phyloP scores from a whole-genome alignment of 2,113 vertebrate genomes.

The Asarcornis scutulata region DNA sequence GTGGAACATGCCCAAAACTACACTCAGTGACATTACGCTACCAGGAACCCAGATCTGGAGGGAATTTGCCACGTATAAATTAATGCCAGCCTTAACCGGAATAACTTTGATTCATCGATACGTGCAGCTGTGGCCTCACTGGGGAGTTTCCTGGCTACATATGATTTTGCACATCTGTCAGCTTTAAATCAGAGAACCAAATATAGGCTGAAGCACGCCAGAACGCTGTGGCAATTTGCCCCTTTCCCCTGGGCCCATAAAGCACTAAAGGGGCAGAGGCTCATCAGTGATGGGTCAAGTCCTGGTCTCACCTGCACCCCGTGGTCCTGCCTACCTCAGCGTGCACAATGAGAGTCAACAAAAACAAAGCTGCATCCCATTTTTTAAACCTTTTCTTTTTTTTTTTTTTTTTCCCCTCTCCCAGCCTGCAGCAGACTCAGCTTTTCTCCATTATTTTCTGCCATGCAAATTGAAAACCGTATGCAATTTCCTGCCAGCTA shows the following conservation, averaged over 20 bases:
- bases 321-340: neutral
- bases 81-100: slow-evolving; percentile 51
- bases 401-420: too few relatives aligned
- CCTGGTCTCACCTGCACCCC: neutral
- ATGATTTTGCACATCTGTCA: slow-evolving; percentile 53
- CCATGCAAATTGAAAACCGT: neutral
- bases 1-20: neutral
- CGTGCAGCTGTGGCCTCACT: slow-evolving; percentile 42
- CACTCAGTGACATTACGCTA: slow-evolving; percentile 3
- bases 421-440: neutral
- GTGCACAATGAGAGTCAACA: neutral
- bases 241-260: slow-evolving; percentile 28
- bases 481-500: neutral
- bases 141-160: slow-evolving; percentile 28
- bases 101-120: slow-evolving; percentile 14
- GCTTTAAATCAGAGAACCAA: slow-evolving; percentile 61
- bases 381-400: neutral
- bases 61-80: slow-evolving; percentile 36
- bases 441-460: neutral
- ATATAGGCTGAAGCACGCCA: neutral
- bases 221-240: slow-evolving; percentile 1
- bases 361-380: neutral
- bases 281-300: slow-evolving; percentile 4
- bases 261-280: slow-evolving; percentile 13
- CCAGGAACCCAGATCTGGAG: neutral